Percentiles rank a stretch among this genome's conserved stretches.
Conservation (phyloP, 2,113 vertebrate species). For the Carassius carassius region DNA sequence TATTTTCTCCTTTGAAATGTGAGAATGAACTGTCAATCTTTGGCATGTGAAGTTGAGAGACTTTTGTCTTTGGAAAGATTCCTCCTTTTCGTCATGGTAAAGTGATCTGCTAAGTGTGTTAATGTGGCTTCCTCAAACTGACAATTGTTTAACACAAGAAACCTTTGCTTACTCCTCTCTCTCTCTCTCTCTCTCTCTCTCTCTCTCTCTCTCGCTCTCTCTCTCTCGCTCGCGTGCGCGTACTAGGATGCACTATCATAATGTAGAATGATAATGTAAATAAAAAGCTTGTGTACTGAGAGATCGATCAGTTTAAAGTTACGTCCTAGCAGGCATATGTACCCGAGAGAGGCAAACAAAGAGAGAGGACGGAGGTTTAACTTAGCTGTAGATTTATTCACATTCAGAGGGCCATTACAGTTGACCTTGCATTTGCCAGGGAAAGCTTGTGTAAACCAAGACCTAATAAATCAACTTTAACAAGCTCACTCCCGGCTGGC, state of each 20-base stretch:
- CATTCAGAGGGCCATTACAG: constrained; percentile 78
- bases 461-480: constrained; percentile 83
- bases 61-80: constrained; percentile 46
- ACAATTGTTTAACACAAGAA: constrained; percentile 4
- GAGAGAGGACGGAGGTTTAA: constrained; percentile 56
- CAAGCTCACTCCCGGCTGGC: constrained; percentile 70
- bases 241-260: constrained; percentile 24
- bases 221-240: not conserved
- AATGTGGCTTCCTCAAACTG: constrained; percentile 59
- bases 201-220: not conserved
- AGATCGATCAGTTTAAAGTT: constrained; percentile 26
- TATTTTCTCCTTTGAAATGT: constrained; percentile 30
- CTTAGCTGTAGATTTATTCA: constrained; percentile 75
- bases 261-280: constrained; percentile 18
- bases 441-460: constrained; percentile 76
- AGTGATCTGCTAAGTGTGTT: constrained; percentile 62
- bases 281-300: constrained; percentile 1
- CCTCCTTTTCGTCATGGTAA: constrained; percentile 51
- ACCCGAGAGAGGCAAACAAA: constrained; percentile 51
- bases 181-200: not conserved
- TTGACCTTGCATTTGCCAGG: constrained; percentile 77
- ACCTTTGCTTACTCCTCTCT: not conserved
- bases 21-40: constrained; percentile 44
- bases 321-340: constrained; percentile 7
- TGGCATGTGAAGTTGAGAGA: constrained; percentile 46